Evolutionary conservation across 1,140 invertebrate species (phyloP), one percentile per base, ranked within the genome.

Genomic region (Hestina assimilis): DNA sequence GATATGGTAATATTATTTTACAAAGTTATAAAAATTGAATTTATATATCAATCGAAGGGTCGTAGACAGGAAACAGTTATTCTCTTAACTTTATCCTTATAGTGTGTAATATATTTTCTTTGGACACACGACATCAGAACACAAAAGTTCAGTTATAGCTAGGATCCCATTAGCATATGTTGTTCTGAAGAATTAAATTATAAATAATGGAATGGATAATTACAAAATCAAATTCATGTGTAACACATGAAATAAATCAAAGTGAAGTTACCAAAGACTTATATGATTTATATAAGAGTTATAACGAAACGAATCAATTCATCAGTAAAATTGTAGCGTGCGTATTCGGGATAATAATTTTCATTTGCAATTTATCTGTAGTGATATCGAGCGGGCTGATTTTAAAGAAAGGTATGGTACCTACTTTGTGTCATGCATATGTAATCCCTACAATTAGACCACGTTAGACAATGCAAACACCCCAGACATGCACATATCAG

Each of bases 341-440:
- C 48, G 52, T 89, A 3, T 66, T 91, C 38, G 90, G 89, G 1
- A 64, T 69, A 2, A 48, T 91, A 6, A 90, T 91, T 43, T 86
- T 91, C 33, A 35, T 90, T 2, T 82, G 90, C 47, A 92, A 92
- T 72, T 63, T 91, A 12, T 81, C 85, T 1, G 90, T 92, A n/a
- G 89, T 91, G 6, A 72, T 91, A 47, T 91, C 91, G 1, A 91
- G 90, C 72, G 89, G 89, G 45, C 71, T 91, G 2, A 89, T 91
- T 47, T 70, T 91, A 24, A 89, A 84, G 67, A 90, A 90, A 84
- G 87, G 90, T 91, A 79, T 72, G 57, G 62, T 51, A 26, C 2
- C 3, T n/a, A n/a, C n/a, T n/a, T n/a, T 28, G 8, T 6, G 8
- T 28, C 8, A 6, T 28, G 4, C n/a, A 28, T 4, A 28, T 9